Conservation (phyloP, 2,888 invertebrate genomes). For the Hirtodrosophila histrioides region DNA sequence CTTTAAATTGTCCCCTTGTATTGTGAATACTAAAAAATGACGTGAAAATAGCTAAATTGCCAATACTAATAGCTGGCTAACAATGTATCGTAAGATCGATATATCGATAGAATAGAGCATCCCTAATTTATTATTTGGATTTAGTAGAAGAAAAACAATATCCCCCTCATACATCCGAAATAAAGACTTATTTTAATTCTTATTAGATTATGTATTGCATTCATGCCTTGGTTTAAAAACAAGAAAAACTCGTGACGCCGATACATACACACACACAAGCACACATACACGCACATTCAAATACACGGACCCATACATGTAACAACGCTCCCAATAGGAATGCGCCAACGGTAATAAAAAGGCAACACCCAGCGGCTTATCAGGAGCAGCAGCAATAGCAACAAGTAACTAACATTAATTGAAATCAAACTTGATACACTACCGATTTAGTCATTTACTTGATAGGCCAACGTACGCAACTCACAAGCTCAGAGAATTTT, state of each 20-base stretch:
- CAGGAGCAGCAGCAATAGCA: slow-evolving; percentile 37
- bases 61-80: not conserved
- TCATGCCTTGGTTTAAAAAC: not conserved
- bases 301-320: slow-evolving; percentile 3
- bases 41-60: no score
- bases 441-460: slow-evolving; percentile 16
- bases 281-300: slow-evolving; percentile 1
- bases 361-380: slow-evolving; percentile 50
- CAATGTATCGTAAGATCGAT: slow-evolving; percentile 8
- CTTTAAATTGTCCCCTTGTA: no score
- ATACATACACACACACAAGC: slow-evolving; percentile 1
- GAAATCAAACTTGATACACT: slow-evolving; percentile 2
- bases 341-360: slow-evolving; percentile 44
- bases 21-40: no score
- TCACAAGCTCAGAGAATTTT: slow-evolving; percentile 2
- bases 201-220: not conserved
- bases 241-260: not conserved
- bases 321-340: slow-evolving; percentile 43
- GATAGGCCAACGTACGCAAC: slow-evolving; percentile 3
- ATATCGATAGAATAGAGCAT: slow-evolving; percentile 15
- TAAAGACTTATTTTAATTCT: not conserved
- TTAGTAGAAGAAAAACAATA: slow-evolving; percentile 22
- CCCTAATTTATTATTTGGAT: slow-evolving; percentile 27
- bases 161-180: slow-evolving; percentile 7
- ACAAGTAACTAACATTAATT: slow-evolving; percentile 34